A percentile compares a stretch with the other conserved stretches of the same genome.
Conservation (phyloP, 2,888 invertebrate genomes). For the Spodoptera exigua region DNA sequence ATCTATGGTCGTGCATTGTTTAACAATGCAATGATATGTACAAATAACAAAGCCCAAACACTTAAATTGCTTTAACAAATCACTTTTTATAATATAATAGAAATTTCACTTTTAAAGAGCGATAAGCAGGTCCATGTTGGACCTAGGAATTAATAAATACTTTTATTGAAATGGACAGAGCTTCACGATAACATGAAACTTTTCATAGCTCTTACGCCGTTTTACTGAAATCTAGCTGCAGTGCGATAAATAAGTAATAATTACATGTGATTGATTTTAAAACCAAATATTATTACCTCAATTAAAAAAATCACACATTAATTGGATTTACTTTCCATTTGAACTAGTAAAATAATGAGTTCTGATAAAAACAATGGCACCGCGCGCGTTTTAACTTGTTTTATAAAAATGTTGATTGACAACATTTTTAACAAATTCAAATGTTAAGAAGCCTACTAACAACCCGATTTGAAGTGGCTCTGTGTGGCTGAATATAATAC, state of each 20-base stretch:
- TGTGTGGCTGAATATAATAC: slow-evolving; percentile 15
- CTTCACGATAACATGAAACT: slow-evolving; percentile 2
- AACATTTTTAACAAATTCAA: slow-evolving; percentile 5
- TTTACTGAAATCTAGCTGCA: no score
- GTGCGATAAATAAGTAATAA: no score
- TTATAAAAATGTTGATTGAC: neutral
- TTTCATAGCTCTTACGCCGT: neutral
- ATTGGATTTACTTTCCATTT: slow-evolving; percentile 1
- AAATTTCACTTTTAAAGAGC: slow-evolving; percentile 23
- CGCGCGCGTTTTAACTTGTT: neutral
- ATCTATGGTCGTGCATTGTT: slow-evolving; percentile 51
- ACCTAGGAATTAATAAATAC: slow-evolving; percentile 17
- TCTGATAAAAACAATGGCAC: slow-evolving; percentile 11
- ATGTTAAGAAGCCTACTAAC: neutral
- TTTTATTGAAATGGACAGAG: slow-evolving; percentile 22
- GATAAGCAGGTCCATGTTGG: neutral
- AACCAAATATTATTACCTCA: slow-evolving; percentile 10
- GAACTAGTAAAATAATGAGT: slow-evolving; percentile 4
- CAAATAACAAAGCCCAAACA: slow-evolving; percentile 51
- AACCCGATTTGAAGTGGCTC: neutral
- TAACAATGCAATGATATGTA: slow-evolving; percentile 61
- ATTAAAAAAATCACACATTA: slow-evolving; percentile 12
- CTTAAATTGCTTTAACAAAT: slow-evolving; percentile 49
- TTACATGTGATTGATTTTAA: neutral
- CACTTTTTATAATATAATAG: slow-evolving; percentile 39